phyloP scores from a whole-genome alignment of 2,113 vertebrate genomes.

The Monarcha castaneiventris region DNA sequence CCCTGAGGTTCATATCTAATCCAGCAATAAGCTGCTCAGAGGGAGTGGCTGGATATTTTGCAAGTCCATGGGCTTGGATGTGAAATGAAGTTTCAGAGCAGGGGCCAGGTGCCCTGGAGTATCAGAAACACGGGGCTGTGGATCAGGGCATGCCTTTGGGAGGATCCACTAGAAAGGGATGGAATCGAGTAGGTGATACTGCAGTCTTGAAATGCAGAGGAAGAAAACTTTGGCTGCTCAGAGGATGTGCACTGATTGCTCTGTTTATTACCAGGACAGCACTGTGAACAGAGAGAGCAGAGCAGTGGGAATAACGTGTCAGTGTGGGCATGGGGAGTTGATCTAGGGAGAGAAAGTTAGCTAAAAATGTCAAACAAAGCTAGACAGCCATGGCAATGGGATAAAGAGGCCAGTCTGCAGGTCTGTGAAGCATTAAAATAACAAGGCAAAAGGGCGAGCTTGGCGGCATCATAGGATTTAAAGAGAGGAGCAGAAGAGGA shows the following conservation, averaged over 20 bases:
- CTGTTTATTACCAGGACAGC: constrained; percentile 15
- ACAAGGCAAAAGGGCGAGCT: neutral
- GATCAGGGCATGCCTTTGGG: neutral
- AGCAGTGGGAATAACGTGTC: neutral
- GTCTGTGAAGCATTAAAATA: constrained; percentile 42
- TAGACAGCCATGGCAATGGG: constrained; percentile 33
- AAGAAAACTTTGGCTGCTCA: neutral
- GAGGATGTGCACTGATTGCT: neutral
- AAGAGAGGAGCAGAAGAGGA: constrained; percentile 19
- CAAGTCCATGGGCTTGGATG: neutral
- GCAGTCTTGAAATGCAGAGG: neutral
- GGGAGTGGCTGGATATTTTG: constrained; percentile 23
- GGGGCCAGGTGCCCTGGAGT: neutral
- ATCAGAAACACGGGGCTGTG: neutral
- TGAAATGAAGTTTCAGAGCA: constrained; percentile 15
- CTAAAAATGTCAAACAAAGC: constrained; percentile 23
- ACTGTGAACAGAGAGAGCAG: neutral
- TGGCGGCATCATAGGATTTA: constrained; percentile 3
- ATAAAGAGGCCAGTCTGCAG: constrained; percentile 38
- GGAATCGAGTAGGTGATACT: neutral
- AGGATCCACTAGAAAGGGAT: neutral
- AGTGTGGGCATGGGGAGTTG: neutral
- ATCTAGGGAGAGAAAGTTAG: neutral
- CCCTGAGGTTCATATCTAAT: constrained; percentile 1
- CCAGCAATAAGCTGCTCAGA: constrained; percentile 32